phyloP scores from a whole-genome alignment of 1,140 invertebrate genomes.

The Drosophila quadrilineata region DNA sequence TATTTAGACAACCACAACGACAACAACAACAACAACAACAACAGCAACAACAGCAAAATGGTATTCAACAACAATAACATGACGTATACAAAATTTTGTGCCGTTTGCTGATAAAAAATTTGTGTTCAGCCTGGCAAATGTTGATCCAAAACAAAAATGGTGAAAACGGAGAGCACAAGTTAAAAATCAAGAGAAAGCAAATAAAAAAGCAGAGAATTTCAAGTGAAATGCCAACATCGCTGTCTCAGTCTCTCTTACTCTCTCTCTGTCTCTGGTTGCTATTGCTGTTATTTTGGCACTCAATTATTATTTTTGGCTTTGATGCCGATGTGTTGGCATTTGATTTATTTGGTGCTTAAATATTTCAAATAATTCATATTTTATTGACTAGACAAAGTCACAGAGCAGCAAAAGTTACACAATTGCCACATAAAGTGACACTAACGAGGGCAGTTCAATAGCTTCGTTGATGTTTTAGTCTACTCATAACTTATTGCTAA shows the following conservation, averaged over 20 bases:
- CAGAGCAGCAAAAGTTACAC: constrained; percentile 6
- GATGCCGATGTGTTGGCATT: constrained; percentile 64
- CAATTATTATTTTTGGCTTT: constrained; percentile 19
- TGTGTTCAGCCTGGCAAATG: constrained; percentile 18
- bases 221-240: too few species aligned
- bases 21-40: constrained; percentile 34
- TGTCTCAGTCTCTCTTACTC: constrained; percentile 14
- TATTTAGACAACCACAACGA: constrained; percentile 70
- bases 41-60: constrained; percentile 13
- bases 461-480: too few species aligned
- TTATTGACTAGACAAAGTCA: constrained; percentile 59
- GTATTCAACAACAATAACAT: constrained; percentile 40
- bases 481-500: too few species aligned
- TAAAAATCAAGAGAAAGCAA: too few species aligned
- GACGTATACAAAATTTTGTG: constrained; percentile 45
- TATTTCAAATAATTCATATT: constrained; percentile 73
- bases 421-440: constrained; percentile 1
- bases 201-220: too few species aligned
- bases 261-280: neutral
- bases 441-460: neutral
- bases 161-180: neutral
- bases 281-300: neutral
- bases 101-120: constrained; percentile 56
- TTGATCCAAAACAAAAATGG: constrained; percentile 7
- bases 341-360: constrained; percentile 69